phyloP scores from a whole-genome alignment of 2,797 vertebrate species.

The Monodelphis domestica region DNA sequence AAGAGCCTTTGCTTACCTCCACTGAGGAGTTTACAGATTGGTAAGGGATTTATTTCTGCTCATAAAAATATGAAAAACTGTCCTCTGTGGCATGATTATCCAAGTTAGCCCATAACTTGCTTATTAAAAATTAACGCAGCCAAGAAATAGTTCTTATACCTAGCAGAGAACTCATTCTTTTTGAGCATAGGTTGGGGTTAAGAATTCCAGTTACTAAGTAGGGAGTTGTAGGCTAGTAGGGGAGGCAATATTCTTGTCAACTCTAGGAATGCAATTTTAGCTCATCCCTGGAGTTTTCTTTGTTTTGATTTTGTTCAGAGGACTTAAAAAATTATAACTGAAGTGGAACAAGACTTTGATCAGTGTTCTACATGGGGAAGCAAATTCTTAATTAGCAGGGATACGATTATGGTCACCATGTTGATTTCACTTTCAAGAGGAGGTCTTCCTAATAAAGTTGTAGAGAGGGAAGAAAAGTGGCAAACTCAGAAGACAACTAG shows the following conservation, averaged over 20 bases:
- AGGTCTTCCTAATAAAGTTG: background rate
- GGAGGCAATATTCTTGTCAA: accelerated
- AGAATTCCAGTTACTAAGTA: background rate
- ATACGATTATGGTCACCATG: background rate
- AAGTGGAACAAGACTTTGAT: background rate
- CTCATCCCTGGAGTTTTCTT: accelerated
- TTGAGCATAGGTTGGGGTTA: background rate
- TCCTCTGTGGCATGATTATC: conserved; percentile 58
- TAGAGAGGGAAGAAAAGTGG: background rate
- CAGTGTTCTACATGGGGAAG: background rate
- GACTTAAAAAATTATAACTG: background rate
- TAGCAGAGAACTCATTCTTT: background rate
- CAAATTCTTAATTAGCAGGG: background rate
- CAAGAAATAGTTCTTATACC: background rate
- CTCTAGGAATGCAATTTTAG: too few species aligned
- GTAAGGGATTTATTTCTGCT: conserved; percentile 71
- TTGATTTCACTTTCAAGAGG: background rate
- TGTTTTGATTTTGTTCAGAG: too few species aligned
- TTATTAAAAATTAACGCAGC: conserved; percentile 71
- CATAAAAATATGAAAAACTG: conserved; percentile 70
- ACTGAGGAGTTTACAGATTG: conserved; percentile 43
- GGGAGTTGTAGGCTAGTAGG: background rate
- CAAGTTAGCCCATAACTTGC: conserved; percentile 40
- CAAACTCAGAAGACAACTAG: background rate
- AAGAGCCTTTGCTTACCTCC: conserved; percentile 53